Evolutionary conservation across 2,797 vertebrate genomes (phyloP).

Genomic region (Jordanella pulchra): DNA sequence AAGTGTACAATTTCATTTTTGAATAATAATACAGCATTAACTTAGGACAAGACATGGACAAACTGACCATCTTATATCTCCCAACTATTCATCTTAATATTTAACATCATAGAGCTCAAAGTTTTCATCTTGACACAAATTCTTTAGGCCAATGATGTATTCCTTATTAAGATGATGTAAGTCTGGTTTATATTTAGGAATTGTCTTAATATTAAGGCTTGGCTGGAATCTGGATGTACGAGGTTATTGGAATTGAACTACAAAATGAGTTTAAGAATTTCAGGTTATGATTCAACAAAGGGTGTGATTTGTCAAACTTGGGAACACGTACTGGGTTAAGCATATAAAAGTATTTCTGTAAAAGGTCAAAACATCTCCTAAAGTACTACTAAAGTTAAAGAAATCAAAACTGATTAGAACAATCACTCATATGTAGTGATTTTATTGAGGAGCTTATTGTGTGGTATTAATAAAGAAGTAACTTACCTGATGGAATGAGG

Average conservation of each 20-base stretch:
- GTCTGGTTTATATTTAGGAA: too few species aligned
- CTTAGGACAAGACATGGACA: background rate
- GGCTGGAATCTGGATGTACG: background rate
- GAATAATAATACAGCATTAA: background rate
- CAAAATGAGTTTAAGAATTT: background rate
- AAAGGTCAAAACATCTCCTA: background rate
- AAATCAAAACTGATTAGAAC: constrained; percentile 44
- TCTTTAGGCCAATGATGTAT: background rate
- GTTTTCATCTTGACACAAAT: background rate
- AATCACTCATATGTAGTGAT: constrained; percentile 44
- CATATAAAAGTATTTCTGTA: background rate
- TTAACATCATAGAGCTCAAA: background rate
- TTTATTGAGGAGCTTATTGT: constrained; percentile 31
- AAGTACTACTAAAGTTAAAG: constrained; percentile 32
- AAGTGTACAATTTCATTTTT: background rate
- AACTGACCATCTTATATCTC: background rate
- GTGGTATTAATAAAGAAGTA: constrained; percentile 15
- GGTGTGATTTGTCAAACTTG: background rate
- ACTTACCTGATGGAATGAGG: constrained; percentile 75
- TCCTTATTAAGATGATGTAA: background rate
- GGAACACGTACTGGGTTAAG: background rate
- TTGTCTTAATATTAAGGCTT: too few species aligned
- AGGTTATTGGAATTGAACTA: background rate
- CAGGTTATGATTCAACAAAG: background rate
- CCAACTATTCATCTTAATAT: background rate